These are phyloP conservation scores for Microctonus hyperodae DNA, from an alignment of 2,888 invertebrate genomes.

Conservation along the genomic window DNA sequence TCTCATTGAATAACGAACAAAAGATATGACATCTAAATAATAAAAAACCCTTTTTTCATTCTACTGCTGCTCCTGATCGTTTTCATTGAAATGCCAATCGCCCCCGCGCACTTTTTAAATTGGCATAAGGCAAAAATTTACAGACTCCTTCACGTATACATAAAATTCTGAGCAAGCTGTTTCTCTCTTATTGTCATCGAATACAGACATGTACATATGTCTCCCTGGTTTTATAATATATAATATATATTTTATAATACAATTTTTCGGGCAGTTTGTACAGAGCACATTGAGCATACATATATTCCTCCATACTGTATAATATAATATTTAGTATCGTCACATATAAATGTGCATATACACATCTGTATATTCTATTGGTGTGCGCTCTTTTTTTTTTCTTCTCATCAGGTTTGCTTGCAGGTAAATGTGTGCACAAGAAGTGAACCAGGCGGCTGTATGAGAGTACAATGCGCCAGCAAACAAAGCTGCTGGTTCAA, in stretches of 20 bases:
- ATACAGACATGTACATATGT: slow-evolving; percentile 21
- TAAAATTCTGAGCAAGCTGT: slow-evolving; percentile 37
- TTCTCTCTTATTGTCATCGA: slow-evolving; percentile 50
- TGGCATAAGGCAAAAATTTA: slow-evolving; percentile 60
- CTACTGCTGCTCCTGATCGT: slow-evolving; percentile 28
- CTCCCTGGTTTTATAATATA: slow-evolving; percentile 43
- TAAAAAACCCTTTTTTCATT: slow-evolving; percentile 33
- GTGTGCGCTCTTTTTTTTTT: slow-evolving; percentile 18
- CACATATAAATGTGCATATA: background rate
- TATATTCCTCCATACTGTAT: too few species aligned
- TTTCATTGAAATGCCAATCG: slow-evolving; percentile 56
- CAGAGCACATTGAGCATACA: slow-evolving; percentile 22
- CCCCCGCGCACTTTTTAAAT: slow-evolving; percentile 51
- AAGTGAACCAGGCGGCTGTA: slow-evolving; percentile 59
- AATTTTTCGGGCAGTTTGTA: slow-evolving; percentile 56
- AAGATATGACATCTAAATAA: background rate
- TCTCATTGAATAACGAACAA: slow-evolving; percentile 3
- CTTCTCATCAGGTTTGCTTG: slow-evolving; percentile 15
- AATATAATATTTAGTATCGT: background rate
- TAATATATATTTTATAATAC: slow-evolving; percentile 61
- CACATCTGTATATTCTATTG: background rate
- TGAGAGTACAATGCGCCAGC: slow-evolving; percentile 58
- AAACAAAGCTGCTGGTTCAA: slow-evolving; percentile 57
- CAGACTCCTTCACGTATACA: slow-evolving; percentile 45
- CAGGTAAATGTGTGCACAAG: slow-evolving; percentile 28